phyloP scores from a whole-genome alignment of 2,113 vertebrate genomes.

The Athene noctua region DNA sequence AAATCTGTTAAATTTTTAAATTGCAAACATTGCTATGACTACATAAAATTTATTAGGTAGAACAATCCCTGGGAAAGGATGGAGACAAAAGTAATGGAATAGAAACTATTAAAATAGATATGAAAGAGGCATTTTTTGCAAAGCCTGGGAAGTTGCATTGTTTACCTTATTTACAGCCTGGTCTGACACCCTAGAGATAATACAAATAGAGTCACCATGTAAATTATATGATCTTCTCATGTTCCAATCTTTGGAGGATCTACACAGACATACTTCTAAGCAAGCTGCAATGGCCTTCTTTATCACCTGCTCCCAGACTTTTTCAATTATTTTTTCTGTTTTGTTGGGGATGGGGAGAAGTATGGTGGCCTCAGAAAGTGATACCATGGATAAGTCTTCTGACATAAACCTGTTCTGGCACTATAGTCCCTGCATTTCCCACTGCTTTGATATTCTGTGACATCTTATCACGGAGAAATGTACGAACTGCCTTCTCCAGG shows the following conservation, averaged over 20 bases:
- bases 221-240: constrained; percentile 5
- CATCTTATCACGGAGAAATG: not conserved
- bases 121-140: not conserved
- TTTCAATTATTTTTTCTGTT: not conserved
- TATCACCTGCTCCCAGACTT: not conserved
- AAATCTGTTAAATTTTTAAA: constrained; percentile 59
- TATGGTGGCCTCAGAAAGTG: not conserved
- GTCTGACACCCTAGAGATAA: not conserved
- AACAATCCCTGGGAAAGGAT: not conserved
- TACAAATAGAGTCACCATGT: not conserved
- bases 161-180: not conserved
- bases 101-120: not conserved
- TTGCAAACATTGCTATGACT: not conserved
- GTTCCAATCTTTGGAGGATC: not conserved
- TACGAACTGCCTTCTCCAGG: not conserved
- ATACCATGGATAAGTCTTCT: not conserved
- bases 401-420: not conserved
- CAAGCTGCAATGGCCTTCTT: not conserved
- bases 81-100: not conserved
- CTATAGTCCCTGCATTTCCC: not conserved
- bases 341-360: not conserved
- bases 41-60: constrained; percentile 51
- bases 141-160: not conserved
- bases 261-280: not conserved
- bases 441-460: not conserved